phyloP scores from a whole-genome alignment of 2,888 invertebrate genomes.

The Molorchus minor region DNA sequence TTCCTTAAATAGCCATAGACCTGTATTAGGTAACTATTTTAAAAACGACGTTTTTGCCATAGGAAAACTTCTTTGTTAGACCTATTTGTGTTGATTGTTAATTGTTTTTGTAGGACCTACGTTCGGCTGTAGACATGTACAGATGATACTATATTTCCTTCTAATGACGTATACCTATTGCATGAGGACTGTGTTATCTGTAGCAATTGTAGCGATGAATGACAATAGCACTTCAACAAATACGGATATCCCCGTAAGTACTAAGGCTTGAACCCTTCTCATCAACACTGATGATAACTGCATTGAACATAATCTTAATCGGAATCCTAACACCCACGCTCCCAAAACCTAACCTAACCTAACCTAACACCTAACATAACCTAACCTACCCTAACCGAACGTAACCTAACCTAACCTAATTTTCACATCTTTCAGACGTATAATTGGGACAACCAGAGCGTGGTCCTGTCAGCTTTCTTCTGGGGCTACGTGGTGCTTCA shows the following conservation, averaged over 20 bases:
- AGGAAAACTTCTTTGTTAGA: not conserved
- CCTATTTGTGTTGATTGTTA: not conserved
- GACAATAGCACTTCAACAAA: slow-evolving; percentile 60
- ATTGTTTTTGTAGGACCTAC: slow-evolving; percentile 59
- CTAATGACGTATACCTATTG: slow-evolving; percentile 70
- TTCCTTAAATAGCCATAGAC: no score
- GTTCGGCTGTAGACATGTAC: slow-evolving; percentile 71
- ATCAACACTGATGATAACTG: no score
- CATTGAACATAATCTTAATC: not conserved
- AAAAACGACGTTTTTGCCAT: not conserved
- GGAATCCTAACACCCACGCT: no score
- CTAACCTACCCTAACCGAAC: no score
- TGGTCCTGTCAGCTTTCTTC: slow-evolving; percentile 79
- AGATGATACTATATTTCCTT: slow-evolving; percentile 68
- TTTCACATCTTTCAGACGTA: slow-evolving; percentile 60
- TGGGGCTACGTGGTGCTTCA: slow-evolving; percentile 83
- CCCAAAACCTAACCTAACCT: no score
- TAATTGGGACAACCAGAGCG: slow-evolving; percentile 66
- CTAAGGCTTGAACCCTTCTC: no score
- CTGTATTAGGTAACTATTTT: no score
- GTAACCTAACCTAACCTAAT: not conserved
- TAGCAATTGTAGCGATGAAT: slow-evolving; percentile 79
- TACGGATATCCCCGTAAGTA: slow-evolving; percentile 62
- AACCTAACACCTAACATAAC: no score
- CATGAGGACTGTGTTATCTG: slow-evolving; percentile 73